A percentile compares a stretch with the other conserved stretches of the same genome.
phyloP scores from a whole-genome alignment of 2,113 vertebrate genomes.

The Carlito syrichta region DNA sequence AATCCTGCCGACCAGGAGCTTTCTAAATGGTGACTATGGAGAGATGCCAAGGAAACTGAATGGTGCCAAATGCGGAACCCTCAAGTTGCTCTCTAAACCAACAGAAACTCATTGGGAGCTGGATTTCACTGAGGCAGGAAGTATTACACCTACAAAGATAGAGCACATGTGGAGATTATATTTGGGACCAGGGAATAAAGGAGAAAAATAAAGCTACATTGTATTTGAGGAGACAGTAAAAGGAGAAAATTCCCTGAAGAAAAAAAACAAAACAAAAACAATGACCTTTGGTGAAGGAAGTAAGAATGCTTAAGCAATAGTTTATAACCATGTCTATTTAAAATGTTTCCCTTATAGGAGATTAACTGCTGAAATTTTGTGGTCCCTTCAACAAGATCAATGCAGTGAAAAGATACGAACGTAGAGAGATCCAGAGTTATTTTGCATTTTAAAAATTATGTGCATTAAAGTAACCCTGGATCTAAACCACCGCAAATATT shows the following conservation, averaged over 20 bases:
- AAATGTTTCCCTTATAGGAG: conserved; percentile 2
- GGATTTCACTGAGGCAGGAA: conserved; percentile 20
- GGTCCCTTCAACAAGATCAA: not conserved
- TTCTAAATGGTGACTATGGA: conserved; percentile 65
- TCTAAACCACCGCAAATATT: not conserved
- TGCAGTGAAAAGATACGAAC: not conserved
- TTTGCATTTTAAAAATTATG: not conserved
- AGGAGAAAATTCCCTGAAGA: not conserved
- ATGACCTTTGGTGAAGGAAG: conserved; percentile 23
- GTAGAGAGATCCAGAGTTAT: not conserved
- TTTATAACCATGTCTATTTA: conserved; percentile 6
- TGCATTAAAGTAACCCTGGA: not conserved
- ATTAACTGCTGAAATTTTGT: conserved; percentile 21
- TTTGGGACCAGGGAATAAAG: not conserved
- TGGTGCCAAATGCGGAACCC: conserved; percentile 3
- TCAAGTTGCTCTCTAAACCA: conserved; percentile 44
- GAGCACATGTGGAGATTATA: not conserved
- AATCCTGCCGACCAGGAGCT: conserved; percentile 37
- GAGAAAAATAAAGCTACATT: not conserved
- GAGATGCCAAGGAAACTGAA: conserved; percentile 42
- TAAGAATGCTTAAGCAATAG: conserved; percentile 36
- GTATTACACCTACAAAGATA: conserved; percentile 27
- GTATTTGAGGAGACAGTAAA: not conserved
- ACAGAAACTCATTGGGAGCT: conserved; percentile 32
- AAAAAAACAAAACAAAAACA: conserved; percentile 8